Base-by-base conservation (phyloP, 2,797 vertebrate species). In the Chelidonichthys spinosus region DNA sequence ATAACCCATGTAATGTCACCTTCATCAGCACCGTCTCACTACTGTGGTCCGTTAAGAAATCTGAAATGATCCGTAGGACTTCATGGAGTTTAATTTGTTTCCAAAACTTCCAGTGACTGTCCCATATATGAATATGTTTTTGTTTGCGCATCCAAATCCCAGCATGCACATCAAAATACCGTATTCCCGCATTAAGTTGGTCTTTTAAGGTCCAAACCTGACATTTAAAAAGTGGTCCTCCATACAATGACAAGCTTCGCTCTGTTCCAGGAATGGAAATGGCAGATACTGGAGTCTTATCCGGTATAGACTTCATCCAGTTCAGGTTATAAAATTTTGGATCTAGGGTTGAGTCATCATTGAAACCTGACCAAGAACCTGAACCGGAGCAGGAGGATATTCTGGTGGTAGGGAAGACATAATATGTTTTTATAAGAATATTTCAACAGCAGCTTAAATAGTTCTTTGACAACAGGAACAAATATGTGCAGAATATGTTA, bases 251-350 rank as follows among this genome's bases (percentile, higher is more conserved):
- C 36, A 91, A 49, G 64, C 92, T 92, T 13, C 84, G 74, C 0
- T 92, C 85, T 32, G 91, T 87, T 49, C 90, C 92, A 3, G 91
- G 92, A 40, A 92, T 90, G 25, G 92, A 39, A 35, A 92, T 62
- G 25, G 85, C 85, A 13, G 92, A 92, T 13, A 92, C 2, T 1
- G n/a, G 63, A 5, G 80, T 87, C 2, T 79, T 68, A 25, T 88
- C 79, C 1, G 84, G 70, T 25, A 92, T 64, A 13, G 67, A 60
- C 2, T 42, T 11, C 91, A 92, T 93, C 92, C 92, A 93, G 37
- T 81, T 60, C 32, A 35, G 17, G 52, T 92, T 78, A 13, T 68
- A 62, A 4, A 39, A 55, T 0, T 1, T 3, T 37, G 5, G 6
- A 44, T 72, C 14, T 4, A 87, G 1, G 0, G 1, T 32, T 43